Evolutionary conservation across 2,888 invertebrate species (phyloP).

Genomic region (Tridacna gigas): DNA sequence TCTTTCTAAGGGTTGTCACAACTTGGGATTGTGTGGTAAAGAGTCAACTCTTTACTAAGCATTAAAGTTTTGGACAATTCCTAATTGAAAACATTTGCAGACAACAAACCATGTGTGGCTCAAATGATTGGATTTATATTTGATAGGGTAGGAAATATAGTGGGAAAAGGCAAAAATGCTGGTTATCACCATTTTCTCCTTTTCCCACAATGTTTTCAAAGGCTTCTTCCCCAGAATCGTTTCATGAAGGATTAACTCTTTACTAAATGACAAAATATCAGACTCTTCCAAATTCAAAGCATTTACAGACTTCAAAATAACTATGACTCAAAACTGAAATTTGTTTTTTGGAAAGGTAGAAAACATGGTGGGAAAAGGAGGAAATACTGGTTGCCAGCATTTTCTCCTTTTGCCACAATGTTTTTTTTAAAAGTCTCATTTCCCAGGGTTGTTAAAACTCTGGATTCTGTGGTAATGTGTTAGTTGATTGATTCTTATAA

Average conservation of each 20-base stretch:
- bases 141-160: no score
- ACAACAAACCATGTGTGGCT: background rate
- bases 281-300: background rate
- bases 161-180: no score
- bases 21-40: no score
- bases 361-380: background rate
- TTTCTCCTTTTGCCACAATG: background rate
- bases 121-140: no score
- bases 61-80: background rate
- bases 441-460: no score
- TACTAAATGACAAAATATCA: background rate
- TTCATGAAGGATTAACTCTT: background rate
- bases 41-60: background rate
- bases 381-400: background rate
- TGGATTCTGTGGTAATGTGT: no score
- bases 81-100: background rate
- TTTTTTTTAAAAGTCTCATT: background rate
- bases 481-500: no score
- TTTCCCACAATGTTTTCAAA: background rate
- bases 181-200: no score
- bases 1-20: no score
- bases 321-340: no score
- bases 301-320: background rate
- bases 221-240: background rate
- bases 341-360: background rate